Conservation (phyloP, 2,113 vertebrate species). For the Setophaga coronata region DNA sequence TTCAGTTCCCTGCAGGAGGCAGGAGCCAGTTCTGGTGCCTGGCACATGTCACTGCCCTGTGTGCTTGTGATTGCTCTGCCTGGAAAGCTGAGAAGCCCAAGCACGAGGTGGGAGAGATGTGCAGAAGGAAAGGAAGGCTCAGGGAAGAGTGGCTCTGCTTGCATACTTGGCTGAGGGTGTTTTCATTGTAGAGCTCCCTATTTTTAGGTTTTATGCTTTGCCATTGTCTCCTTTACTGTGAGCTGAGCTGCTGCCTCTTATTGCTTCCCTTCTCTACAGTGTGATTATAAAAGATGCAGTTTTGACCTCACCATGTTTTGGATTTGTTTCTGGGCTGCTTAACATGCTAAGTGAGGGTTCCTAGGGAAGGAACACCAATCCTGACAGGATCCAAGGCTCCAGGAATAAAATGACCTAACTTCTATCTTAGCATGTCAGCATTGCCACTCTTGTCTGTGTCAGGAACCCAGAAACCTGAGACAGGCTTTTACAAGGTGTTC, state of each 20-base stretch:
- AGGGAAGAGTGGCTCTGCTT: not conserved
- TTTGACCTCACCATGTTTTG: not conserved
- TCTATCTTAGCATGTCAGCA: not conserved
- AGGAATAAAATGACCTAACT: not conserved
- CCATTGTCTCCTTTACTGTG: not conserved
- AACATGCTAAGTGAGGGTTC: not conserved
- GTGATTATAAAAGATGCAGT: not conserved
- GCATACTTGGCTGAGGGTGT: not conserved
- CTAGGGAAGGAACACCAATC: not conserved
- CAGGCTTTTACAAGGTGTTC: not conserved
- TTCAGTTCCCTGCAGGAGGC: not conserved
- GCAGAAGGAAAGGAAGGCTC: not conserved
- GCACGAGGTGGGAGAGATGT: not conserved
- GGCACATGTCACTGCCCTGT: not conserved
- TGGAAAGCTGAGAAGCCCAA: not conserved
- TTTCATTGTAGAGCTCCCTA: not conserved
- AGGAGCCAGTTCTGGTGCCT: not conserved
- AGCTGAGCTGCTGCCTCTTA: not conserved
- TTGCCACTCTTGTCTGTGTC: not conserved
- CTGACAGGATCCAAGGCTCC: not conserved
- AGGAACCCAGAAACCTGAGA: not conserved
- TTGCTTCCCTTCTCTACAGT: not conserved
- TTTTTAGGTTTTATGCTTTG: not conserved
- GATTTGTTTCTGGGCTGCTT: not conserved
- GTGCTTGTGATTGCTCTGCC: not conserved